Conservation (phyloP, 2,888 invertebrate genomes). For the Phorcus lineatus region DNA sequence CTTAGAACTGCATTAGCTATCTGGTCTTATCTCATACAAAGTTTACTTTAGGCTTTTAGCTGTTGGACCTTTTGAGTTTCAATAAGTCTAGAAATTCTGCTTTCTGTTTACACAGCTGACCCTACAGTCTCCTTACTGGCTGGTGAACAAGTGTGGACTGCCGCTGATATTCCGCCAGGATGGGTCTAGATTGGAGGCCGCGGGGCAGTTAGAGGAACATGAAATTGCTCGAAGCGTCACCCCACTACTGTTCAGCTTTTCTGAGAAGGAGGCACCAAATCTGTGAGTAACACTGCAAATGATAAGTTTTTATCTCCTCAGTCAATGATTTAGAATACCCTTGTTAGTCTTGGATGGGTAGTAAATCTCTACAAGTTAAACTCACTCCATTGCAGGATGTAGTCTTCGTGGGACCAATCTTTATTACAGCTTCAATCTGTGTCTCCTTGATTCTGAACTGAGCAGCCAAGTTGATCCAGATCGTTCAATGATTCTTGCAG, state of each 20-base stretch:
- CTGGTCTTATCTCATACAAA: too few relatives aligned
- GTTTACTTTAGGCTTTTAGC: too few relatives aligned
- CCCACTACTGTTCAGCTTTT: constrained; percentile 94
- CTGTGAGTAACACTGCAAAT: constrained; percentile 65
- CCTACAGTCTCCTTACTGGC: constrained; percentile 92
- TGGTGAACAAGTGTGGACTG: constrained; percentile 95
- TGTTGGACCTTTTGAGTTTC: too few relatives aligned
- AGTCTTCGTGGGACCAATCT: too few relatives aligned
- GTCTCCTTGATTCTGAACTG: too few relatives aligned
- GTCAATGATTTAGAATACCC: neutral
- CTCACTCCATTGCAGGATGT: too few relatives aligned
- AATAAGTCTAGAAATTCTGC: neutral
- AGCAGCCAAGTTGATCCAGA: too few relatives aligned
- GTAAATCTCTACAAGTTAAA: too few relatives aligned
- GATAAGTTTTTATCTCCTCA: neutral
- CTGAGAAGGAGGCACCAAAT: constrained; percentile 86
- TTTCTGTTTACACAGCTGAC: constrained; percentile 78
- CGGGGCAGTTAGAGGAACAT: constrained; percentile 94
- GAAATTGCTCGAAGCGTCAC: constrained; percentile 94
- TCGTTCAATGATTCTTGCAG: too few relatives aligned
- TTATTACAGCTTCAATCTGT: too few relatives aligned
- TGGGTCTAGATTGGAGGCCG: constrained; percentile 75
- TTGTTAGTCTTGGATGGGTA: too few relatives aligned
- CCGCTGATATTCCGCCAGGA: constrained; percentile 97
- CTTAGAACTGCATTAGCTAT: too few relatives aligned